These are phyloP conservation scores for Nysson spinosus DNA, from an alignment of 2,888 invertebrate species.

Conservation along the genomic window DNA sequence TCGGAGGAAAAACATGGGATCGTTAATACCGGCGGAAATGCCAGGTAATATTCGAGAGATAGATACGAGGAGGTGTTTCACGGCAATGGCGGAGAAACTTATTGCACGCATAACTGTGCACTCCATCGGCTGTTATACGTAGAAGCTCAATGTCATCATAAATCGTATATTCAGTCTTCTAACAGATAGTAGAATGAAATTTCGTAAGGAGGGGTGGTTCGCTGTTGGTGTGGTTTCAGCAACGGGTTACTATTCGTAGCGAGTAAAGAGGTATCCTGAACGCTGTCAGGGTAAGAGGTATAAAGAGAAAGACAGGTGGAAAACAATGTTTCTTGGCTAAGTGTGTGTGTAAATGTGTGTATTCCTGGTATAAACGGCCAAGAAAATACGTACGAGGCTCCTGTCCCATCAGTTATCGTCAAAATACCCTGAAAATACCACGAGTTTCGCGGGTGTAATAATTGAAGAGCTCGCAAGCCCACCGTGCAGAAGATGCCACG, in stretches of 20 bases:
- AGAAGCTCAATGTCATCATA: conserved; percentile 59
- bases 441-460: conserved; percentile 52
- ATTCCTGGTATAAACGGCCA: conserved; percentile 32
- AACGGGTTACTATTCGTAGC: conserved; percentile 26
- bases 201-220: conserved; percentile 47
- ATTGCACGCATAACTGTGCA: conserved; percentile 36
- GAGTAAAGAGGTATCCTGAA: conserved; percentile 12
- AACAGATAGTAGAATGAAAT: conserved; percentile 50
- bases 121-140: conserved; percentile 25
- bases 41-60: too few relatives aligned
- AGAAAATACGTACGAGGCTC: conserved; percentile 22
- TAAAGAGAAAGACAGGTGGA: conserved; percentile 1
- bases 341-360: conserved; percentile 4
- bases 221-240: too few relatives aligned
- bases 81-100: conserved; percentile 24
- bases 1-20: too few relatives aligned
- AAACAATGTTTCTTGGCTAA: conserved; percentile 37
- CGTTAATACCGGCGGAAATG: too few relatives aligned
- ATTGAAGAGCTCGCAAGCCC: conserved; percentile 52
- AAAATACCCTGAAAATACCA: conserved; percentile 59
- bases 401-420: conserved; percentile 63
- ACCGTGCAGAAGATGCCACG: conserved; percentile 18
- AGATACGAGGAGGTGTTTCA: too few relatives aligned
- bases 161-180: conserved; percentile 48
- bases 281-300: not conserved